Percentiles rank a stretch among this genome's conserved stretches.
Evolutionary conservation across 2,113 vertebrate genomes (phyloP).

Genomic region (Gadus macrocephalus): DNA sequence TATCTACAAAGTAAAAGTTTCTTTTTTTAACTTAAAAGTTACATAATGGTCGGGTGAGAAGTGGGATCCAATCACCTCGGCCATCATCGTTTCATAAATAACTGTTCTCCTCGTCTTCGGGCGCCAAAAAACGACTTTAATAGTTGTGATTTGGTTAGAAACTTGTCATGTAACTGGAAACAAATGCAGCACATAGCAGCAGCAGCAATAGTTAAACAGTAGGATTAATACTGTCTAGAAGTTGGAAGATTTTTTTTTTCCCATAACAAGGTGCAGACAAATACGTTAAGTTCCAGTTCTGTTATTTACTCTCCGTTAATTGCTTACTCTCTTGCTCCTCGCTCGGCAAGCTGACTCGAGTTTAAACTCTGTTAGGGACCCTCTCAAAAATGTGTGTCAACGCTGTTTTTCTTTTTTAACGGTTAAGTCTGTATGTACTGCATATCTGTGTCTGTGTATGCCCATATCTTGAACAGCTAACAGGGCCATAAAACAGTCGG

Average conservation of each 20-base stretch:
- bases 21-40: slow-evolving; percentile 99
- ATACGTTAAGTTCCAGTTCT: slow-evolving; percentile 86
- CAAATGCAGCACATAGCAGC: slow-evolving; percentile 87
- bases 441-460: slow-evolving; percentile 4
- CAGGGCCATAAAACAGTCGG: slow-evolving; percentile 35
- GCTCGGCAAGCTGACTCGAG: slow-evolving; percentile 81
- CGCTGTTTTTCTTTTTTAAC: not conserved
- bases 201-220: slow-evolving; percentile 86
- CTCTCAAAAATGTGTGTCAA: slow-evolving; percentile 60
- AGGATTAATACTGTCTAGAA: slow-evolving; percentile 93
- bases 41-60: slow-evolving; percentile 87
- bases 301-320: slow-evolving; percentile 53
- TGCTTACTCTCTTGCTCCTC: slow-evolving; percentile 46
- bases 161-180: slow-evolving; percentile 77
- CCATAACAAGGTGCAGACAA: slow-evolving; percentile 90
- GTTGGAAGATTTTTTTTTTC: slow-evolving; percentile 83
- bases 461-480: not conserved
- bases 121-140: slow-evolving; percentile 75
- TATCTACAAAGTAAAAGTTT: slow-evolving; percentile 99
- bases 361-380: slow-evolving; percentile 56
- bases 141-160: slow-evolving; percentile 81
- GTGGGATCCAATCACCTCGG: slow-evolving; percentile 79
- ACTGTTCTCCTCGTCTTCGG: slow-evolving; percentile 78
- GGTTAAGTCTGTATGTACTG: slow-evolving; percentile 9
- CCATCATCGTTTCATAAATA: slow-evolving; percentile 98